phyloP scores from a whole-genome alignment of 2,888 invertebrate species.

The Pachydiplax longipennis region DNA sequence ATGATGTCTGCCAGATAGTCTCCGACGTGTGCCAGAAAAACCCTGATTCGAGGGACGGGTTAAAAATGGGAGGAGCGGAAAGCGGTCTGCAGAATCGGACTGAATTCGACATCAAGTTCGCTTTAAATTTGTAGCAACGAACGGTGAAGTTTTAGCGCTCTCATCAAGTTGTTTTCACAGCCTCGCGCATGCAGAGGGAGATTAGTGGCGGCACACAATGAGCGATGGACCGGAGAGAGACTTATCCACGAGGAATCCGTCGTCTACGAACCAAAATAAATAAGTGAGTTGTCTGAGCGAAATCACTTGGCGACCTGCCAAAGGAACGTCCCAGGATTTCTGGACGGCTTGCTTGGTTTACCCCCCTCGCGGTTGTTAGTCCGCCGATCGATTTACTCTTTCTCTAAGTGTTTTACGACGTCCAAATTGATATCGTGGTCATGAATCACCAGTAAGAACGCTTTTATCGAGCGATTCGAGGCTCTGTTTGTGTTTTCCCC shows the following conservation, averaged over 20 bases:
- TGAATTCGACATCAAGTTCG: background rate
- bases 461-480: too few species aligned
- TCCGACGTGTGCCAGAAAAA: too few species aligned
- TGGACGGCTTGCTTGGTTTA: background rate
- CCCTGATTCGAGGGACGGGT: background rate
- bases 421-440: background rate
- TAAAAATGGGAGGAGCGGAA: background rate
- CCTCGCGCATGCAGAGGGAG: background rate
- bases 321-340: background rate
- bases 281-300: background rate
- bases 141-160: background rate
- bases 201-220: background rate
- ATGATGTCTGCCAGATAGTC: too few species aligned
- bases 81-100: background rate
- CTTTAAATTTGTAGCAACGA: background rate
- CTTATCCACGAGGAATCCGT: background rate
- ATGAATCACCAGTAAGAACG: background rate
- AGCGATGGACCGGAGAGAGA: background rate
- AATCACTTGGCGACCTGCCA: background rate
- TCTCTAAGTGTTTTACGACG: background rate
- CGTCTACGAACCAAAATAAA: background rate
- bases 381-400: background rate
- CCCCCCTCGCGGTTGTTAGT: background rate
- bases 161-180: too few species aligned
- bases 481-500: too few species aligned